A percentile compares a stretch with the other conserved stretches of the same genome.
Evolutionary conservation across 2,797 vertebrate species (phyloP).

Genomic region (Erpetoichthys calabaricus): DNA sequence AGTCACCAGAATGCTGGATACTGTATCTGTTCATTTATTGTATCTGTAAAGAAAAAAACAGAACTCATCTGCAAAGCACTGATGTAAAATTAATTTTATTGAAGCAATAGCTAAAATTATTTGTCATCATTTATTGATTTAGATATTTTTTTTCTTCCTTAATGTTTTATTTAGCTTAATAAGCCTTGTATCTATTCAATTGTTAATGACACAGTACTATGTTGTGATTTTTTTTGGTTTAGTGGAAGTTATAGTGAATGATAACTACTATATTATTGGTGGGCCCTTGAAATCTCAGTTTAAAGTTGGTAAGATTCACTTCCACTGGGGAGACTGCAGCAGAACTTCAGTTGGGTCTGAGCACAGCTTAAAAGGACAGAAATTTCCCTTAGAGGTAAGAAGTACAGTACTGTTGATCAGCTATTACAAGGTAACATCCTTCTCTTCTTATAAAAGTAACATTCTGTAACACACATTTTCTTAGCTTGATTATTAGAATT

Average conservation of each 20-base stretch:
- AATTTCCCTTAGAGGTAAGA: constrained; percentile 84
- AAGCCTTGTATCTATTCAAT: constrained; percentile 7
- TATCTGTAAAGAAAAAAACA: too few species aligned
- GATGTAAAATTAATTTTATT: too few species aligned
- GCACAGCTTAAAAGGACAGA: constrained; percentile 79
- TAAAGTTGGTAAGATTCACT: constrained; percentile 78
- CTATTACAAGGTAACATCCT: too few species aligned
- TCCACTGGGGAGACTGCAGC: constrained; percentile 97
- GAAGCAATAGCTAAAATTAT: too few species aligned
- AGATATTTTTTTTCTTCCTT: background rate
- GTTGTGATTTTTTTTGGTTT: constrained; percentile 14
- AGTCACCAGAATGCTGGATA: too few species aligned
- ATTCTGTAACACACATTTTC: too few species aligned
- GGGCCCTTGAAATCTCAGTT: constrained; percentile 69
- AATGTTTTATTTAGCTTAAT: background rate
- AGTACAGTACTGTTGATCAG: background rate
- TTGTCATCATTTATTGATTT: constrained; percentile 5
- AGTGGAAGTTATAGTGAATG: constrained; percentile 83
- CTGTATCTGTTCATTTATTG: too few species aligned
- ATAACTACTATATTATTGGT: constrained; percentile 77
- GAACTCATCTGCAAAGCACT: too few species aligned
- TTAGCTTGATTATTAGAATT: too few species aligned
- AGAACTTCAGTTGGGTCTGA: constrained; percentile 82
- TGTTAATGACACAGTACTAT: background rate
- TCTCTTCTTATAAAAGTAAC: too few species aligned